Evolutionary conservation across 1,140 invertebrate genomes (phyloP), one percentile per base, ranked within the genome.

Genomic region (Bombus superbus): DNA sequence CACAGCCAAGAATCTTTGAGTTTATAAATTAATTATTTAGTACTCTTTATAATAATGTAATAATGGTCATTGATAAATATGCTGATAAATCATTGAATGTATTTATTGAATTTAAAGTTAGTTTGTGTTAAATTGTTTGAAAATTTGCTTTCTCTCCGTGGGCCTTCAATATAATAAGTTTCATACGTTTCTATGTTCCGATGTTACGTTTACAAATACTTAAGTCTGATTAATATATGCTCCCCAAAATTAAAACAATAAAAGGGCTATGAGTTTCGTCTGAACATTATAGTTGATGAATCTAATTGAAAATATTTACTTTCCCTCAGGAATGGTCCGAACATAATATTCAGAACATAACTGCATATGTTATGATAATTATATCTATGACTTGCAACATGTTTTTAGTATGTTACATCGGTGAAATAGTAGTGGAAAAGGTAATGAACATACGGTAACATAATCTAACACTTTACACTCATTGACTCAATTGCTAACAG

Each of bases 401-500:
- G 71, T 93, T 92, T 62, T 85, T 91, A 87, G 90, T 91, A 83
- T 92, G 92, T 78, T 92, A 92, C 38, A 89, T 92, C 62, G 91
- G 92, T 28, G 92, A 93, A 88, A 71, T 85, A 72, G 1, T 92
- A 25, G 82, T 87, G 10, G 35, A 68, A 38, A 35, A 68, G 66
- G 66, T 68, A 68, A 68, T 25, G 8, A 3, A 38, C 8, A 18
- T 35, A 38, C 22, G 22, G 3, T 22, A 68, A 68, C 9, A 38
- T 38, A 68, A 68, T 38, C 2, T 32, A 18, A 35, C 35, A 35
- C 5, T 10, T 68, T 32, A 66, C 10, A 68, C 18, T 22, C 18
- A 38, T 35, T 68, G 1, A 25, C 22, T 68, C 1, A 25, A 10
- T 4, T 25, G 3, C 18, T 25, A 4, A 72, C 40, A 93, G 92